These are phyloP conservation scores for Picus viridis DNA, from an alignment of 2,797 vertebrate genomes.

Conservation along the genomic window DNA sequence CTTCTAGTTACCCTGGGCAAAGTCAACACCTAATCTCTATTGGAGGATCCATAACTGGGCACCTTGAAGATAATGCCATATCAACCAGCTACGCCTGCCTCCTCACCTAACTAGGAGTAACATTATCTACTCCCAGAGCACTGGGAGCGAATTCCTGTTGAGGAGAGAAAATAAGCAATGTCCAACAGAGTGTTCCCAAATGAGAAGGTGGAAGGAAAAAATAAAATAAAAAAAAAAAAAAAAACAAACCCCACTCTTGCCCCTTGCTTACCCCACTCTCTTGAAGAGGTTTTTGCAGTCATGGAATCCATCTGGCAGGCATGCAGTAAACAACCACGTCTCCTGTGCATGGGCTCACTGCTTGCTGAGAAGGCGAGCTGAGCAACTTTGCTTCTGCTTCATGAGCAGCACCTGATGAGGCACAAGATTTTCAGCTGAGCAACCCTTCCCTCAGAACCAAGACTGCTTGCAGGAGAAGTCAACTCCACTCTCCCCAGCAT, in stretches of 20 bases:
- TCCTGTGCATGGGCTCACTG: not conserved
- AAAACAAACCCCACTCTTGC: not conserved
- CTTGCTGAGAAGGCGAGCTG: not conserved
- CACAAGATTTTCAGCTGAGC: fast-evolving
- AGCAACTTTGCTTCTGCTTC: not conserved
- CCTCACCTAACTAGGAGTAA: not conserved
- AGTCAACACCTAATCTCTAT: not conserved
- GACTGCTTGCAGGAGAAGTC: fast-evolving
- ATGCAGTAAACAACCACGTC: not conserved
- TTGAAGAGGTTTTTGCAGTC: not conserved
- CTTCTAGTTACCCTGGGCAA: not conserved
- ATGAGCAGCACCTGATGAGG: no score
- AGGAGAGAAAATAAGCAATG: fast-evolving
- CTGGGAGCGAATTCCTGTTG: fast-evolving
- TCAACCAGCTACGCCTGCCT: not conserved
- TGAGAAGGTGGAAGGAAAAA: fast-evolving
- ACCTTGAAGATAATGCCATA: not conserved
- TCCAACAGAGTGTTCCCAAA: not conserved
- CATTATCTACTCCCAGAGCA: not conserved
- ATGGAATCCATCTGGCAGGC: not conserved
- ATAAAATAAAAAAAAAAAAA: not conserved
- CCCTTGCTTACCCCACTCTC: not conserved
- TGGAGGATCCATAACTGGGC: not conserved
- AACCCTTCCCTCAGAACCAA: not conserved
- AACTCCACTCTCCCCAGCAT: fast-evolving